These are phyloP conservation scores for Meandrina meandrites DNA, from an alignment of 92 coral and sea anemone species.

Conservation along the genomic window DNA sequence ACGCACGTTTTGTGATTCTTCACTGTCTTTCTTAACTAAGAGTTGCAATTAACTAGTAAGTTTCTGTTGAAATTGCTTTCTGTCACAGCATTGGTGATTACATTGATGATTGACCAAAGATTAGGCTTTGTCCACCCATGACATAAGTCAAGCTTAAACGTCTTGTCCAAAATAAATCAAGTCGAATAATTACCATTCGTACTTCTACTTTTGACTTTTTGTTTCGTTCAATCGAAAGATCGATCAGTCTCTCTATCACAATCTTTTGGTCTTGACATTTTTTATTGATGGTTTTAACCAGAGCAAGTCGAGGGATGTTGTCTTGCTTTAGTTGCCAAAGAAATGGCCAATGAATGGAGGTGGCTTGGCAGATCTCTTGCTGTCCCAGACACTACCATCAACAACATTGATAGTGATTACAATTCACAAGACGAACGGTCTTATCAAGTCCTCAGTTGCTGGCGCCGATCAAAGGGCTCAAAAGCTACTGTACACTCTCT, in stretches of 20 bases:
- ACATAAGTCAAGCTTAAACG: too few species aligned
- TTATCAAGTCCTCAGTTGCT: conserved; percentile 35
- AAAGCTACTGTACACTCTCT: conserved; percentile 8
- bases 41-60: too few species aligned
- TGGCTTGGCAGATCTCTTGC: conserved; percentile 45
- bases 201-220: too few species aligned
- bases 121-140: too few species aligned
- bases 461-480: conserved; percentile 12
- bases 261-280: too few species aligned
- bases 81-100: too few species aligned
- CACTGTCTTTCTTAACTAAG: too few species aligned
- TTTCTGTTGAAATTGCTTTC: neutral
- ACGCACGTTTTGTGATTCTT: too few species aligned
- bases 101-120: neutral
- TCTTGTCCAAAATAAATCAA: too few species aligned
- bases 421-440: conserved; percentile 26
- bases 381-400: conserved; percentile 35
- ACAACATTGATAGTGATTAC: conserved; percentile 39
- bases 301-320: conserved; percentile 38
- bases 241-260: too few species aligned
- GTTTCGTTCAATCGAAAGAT: too few species aligned
- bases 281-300: neutral
- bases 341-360: conserved; percentile 38
- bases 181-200: too few species aligned
- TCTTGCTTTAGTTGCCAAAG: conserved; percentile 36